These are phyloP conservation scores for Psephotus haematonotus DNA, from an alignment of 2,113 vertebrate genomes.

Conservation along the genomic window DNA sequence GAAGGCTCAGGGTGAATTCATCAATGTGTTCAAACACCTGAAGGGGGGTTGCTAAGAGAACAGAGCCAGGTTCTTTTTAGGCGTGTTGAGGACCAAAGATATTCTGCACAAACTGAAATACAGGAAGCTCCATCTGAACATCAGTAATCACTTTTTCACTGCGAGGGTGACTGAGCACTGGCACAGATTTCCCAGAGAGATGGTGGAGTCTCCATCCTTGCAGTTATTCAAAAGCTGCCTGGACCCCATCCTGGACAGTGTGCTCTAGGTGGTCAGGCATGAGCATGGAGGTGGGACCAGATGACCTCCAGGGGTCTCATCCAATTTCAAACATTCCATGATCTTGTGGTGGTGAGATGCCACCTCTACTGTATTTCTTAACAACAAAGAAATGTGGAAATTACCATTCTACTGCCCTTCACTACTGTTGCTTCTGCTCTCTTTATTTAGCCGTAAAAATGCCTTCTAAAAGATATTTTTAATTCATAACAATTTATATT, in stretches of 20 bases:
- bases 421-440: not conserved
- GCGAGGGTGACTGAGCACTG: not conserved
- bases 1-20: not conserved
- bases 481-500: not conserved
- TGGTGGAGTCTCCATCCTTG: not conserved
- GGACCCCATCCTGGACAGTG: fast-evolving
- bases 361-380: not conserved
- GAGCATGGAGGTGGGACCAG: not conserved
- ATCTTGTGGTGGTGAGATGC: not conserved
- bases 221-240: not conserved
- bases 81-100: not conserved
- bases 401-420: not conserved
- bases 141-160: not conserved
- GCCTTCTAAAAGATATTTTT: not conserved
- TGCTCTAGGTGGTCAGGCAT: not conserved
- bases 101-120: not conserved
- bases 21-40: no score
- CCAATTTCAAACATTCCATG: not conserved
- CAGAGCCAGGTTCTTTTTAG: not conserved
- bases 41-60: not conserved
- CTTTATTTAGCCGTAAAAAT: not conserved
- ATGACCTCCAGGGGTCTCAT: not conserved
- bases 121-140: not conserved
- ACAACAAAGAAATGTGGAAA: not conserved
- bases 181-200: not conserved